These are phyloP conservation scores for Poeciliopsis infans DNA, from an alignment of 2,797 vertebrate genomes.

Conservation along the genomic window DNA sequence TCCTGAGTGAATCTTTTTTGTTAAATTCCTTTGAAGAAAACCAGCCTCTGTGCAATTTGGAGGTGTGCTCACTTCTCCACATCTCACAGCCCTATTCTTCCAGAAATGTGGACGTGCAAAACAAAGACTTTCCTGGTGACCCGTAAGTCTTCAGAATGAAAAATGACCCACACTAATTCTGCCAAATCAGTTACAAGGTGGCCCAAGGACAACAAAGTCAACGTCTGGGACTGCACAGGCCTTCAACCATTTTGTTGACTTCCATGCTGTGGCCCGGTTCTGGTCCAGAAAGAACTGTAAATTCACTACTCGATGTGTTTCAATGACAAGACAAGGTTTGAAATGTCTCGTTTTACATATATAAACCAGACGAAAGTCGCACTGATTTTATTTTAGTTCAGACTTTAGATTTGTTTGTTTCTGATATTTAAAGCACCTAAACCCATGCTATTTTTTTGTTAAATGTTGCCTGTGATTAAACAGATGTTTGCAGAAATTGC, in stretches of 20 bases:
- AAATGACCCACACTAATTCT: background rate
- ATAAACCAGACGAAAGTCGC: background rate
- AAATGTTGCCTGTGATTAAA: background rate
- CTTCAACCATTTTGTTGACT: background rate
- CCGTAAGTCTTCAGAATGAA: background rate
- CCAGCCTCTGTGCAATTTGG: background rate
- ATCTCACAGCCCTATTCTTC: background rate
- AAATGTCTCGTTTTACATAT: background rate
- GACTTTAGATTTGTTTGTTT: background rate
- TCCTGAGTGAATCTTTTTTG: background rate
- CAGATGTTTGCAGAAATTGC: background rate
- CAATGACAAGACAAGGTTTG: background rate
- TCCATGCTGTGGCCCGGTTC: background rate
- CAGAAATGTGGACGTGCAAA: background rate
- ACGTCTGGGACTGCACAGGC: background rate
- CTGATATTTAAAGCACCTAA: background rate
- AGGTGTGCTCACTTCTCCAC: background rate
- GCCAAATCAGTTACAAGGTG: background rate
- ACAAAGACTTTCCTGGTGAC: background rate
- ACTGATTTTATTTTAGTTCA: background rate
- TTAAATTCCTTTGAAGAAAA: background rate
- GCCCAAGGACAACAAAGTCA: background rate
- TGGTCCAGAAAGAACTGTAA: background rate
- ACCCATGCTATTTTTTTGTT: background rate
- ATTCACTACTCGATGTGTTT: background rate